Evolutionary conservation across 2,113 vertebrate genomes (phyloP).

Genomic region (Balaenoptera acutorostrata): DNA sequence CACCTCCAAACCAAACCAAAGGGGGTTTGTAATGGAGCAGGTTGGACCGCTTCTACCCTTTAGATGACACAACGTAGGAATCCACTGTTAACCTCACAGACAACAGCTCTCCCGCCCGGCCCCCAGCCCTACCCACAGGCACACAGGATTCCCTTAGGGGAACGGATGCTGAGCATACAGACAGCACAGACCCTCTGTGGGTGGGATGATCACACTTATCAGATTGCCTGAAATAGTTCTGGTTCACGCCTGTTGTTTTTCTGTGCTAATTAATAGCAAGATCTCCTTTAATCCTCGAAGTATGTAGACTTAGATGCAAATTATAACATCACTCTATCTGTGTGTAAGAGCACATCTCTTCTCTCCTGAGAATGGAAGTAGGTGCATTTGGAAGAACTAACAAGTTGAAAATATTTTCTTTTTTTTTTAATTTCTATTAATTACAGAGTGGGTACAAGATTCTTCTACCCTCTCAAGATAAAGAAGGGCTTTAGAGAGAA

Average conservation of each 20-base stretch:
- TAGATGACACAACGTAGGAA: background rate
- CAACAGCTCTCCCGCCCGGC: accelerated
- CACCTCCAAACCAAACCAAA: background rate
- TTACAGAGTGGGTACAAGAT: background rate
- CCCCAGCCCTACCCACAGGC: background rate
- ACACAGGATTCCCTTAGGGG: background rate
- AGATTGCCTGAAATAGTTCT: background rate
- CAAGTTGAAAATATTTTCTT: background rate
- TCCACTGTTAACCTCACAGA: background rate
- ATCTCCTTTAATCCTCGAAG: background rate
- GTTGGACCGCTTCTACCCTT: background rate
- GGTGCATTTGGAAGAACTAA: background rate
- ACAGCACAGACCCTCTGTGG: no score
- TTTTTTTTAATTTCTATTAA: background rate
- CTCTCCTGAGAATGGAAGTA: background rate
- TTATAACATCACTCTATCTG: background rate
- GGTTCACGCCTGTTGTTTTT: background rate
- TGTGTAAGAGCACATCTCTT: background rate
- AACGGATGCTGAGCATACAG: background rate
- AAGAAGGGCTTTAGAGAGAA: background rate
- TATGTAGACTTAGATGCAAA: background rate
- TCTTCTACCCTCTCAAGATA: background rate
- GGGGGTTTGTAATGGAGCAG: background rate
- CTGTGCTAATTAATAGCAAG: background rate
- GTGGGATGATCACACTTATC: background rate